Conservation (phyloP, 2,888 invertebrate species). For the Prenolepis imparis region DNA sequence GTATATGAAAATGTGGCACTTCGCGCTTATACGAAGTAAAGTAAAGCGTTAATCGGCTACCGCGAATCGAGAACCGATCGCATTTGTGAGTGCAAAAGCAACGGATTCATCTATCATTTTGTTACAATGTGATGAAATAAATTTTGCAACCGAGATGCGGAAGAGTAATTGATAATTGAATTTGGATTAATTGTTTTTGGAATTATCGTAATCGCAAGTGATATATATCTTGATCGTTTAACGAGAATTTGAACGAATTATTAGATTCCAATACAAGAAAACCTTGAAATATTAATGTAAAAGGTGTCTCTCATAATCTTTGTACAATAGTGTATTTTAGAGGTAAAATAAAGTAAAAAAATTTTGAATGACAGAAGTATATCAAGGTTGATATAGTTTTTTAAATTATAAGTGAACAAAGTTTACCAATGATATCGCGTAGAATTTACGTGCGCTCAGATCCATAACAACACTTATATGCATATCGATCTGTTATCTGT, state of each 20-base stretch:
- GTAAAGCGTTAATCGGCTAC: background rate
- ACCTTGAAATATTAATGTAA: background rate
- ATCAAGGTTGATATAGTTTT: background rate
- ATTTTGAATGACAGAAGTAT: background rate
- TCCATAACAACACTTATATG: background rate
- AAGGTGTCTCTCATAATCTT: background rate
- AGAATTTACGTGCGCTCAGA: background rate
- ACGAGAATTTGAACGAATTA: background rate
- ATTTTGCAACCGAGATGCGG: conserved; percentile 50
- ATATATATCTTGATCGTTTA: background rate
- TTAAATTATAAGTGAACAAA: too few species aligned
- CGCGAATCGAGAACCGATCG: background rate
- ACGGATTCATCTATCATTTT: conserved; percentile 34
- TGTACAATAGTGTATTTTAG: background rate
- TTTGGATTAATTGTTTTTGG: background rate
- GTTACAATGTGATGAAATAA: conserved; percentile 74
- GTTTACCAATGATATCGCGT: too few species aligned
- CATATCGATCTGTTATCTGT: background rate
- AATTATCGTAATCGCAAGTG: background rate
- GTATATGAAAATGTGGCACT: background rate
- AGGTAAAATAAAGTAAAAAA: background rate
- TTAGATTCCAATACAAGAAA: background rate
- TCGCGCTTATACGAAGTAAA: background rate
- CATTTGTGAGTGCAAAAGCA: background rate
- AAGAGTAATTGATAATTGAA: conserved; percentile 3